These are phyloP conservation scores for Otus sunia DNA, from an alignment of 2,113 vertebrate genomes.

Conservation along the genomic window DNA sequence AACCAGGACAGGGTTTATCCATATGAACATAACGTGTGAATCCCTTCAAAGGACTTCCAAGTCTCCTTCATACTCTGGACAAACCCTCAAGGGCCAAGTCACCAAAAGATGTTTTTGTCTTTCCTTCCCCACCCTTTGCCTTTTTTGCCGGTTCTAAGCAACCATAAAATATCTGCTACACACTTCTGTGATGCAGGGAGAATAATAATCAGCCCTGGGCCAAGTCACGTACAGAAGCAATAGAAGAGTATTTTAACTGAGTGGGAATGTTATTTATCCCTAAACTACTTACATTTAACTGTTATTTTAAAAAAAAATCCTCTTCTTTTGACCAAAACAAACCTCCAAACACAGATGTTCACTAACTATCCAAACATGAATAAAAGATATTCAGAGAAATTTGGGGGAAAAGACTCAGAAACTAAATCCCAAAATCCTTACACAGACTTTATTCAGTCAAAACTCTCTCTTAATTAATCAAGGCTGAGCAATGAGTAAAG, in stretches of 20 bases:
- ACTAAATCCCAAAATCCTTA: neutral
- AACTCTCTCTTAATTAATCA: neutral
- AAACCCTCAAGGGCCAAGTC: neutral
- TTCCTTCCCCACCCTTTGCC: neutral
- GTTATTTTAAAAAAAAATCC: neutral
- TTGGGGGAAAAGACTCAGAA: neutral
- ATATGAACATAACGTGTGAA: neutral
- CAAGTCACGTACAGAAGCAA: slow-evolving; percentile 52
- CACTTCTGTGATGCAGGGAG: slow-evolving; percentile 11
- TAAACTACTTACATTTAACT: neutral
- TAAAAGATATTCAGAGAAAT: slow-evolving; percentile 14
- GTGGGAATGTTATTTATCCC: slow-evolving; percentile 44
- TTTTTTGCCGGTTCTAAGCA: slow-evolving; percentile 28
- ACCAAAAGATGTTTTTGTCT: slow-evolving; percentile 31
- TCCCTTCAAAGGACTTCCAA: slow-evolving; percentile 11
- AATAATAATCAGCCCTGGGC: slow-evolving; percentile 29
- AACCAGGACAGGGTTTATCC: neutral
- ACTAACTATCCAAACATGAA: slow-evolving; percentile 9
- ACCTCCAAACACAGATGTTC: slow-evolving; percentile 28
- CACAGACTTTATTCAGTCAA: neutral
- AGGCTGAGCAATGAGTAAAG: neutral
- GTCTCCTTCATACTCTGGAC: neutral
- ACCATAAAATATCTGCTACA: slow-evolving; percentile 36
- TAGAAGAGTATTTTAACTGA: slow-evolving; percentile 18
- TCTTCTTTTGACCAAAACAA: slow-evolving; percentile 36